Base-by-base conservation (phyloP, 2,113 vertebrate species). In the Ophiodon elongatus region DNA sequence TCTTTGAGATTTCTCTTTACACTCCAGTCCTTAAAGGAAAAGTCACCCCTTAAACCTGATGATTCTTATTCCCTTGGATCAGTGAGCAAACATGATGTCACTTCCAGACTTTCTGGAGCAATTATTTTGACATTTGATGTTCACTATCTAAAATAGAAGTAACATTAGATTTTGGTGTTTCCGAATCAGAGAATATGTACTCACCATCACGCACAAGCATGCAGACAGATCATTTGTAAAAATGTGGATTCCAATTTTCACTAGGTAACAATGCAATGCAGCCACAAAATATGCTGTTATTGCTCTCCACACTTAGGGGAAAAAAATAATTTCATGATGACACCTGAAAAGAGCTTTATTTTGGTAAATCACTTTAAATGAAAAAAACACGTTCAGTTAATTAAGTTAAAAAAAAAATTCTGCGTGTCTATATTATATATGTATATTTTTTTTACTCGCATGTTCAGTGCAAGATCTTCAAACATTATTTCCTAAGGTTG, bases 21-120 rank as follows among this genome's bases (percentile, higher is more conserved):
- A 60, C 57, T 67, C 10, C 45, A 23, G 21, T 67, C 17, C 43
- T 66, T 64, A 33, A 66, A 33, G 15, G 13, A 43, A 37, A 35
- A 56, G 25, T 11, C n/a, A 54, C 67, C 64, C 6, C 4, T n/a
- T 29, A 19, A 63, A 37, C 23, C 52, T 11, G 7, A 37, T 72
- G 41, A 15, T 74, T 41, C 27, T 27, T 50, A 8, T 77, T 75
- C 65, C 33, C 39, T 2, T 39, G 25, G 60, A 63, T 47, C 39
- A n/a, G 27, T 43, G 27, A 50, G 76, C 41, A 37, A 73, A 57
- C 39, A 56, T 41, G 29, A 72, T 43, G 75, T 69, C 67, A 80
- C 11, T 21, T 52, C n/a, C 13, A 65, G 62, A 80, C 6, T 3
- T 27, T 54, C 57, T 59, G 11, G 9, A 21, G 31, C 35, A 73